Base-by-base conservation (phyloP, 2,888 invertebrate genomes). In the Dilophus febrilis region DNA sequence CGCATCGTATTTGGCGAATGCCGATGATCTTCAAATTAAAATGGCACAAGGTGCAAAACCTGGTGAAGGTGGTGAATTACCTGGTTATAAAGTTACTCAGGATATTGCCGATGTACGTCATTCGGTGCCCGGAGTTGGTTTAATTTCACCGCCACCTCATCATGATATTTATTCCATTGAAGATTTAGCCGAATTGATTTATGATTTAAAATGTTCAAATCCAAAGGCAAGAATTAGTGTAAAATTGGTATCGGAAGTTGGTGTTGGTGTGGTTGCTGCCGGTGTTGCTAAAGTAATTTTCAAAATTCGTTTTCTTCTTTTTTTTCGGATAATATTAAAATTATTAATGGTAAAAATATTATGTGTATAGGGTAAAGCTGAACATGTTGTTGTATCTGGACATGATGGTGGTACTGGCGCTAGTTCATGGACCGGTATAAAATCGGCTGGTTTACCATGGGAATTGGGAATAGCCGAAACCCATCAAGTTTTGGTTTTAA, bases 21-120 rank as follows among this genome's bases (percentile, higher is more conserved):
- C 97, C 0, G 97, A 98, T 62, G 97, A 98, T 61, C 61, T 98
- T 48, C 98, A 98, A 66, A 98, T 98, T 56, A 98, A 98, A 67
- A 98, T 98, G 97, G 97, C 98, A 7, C 92, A 98, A 65, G 95
- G 97, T 2, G 97, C 98, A 40, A 98, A 98, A 60, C 97, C 98
- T 0, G 98, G 98, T 1, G 97, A 98, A 65, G 97, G 97, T 17
- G 97, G 97, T 3, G 97, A 98, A 63, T 61, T 98, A 41, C 97
- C 97, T 0, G 95, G 72, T 6, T 77, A 76, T 53, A 75, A 91
- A 76, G 91, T 97, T 22, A 87, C 94, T 1, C 77, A 83, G 49
- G 92, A 90, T 48, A 98, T 98, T 53, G 98, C 97, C 0, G 74
- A 75, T 1, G 16, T 14, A 8, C 77, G 98, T 40, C 90, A 95